phyloP scores from a whole-genome alignment of 2,888 invertebrate genomes.

The Acanthosoma haemorrhoidale region DNA sequence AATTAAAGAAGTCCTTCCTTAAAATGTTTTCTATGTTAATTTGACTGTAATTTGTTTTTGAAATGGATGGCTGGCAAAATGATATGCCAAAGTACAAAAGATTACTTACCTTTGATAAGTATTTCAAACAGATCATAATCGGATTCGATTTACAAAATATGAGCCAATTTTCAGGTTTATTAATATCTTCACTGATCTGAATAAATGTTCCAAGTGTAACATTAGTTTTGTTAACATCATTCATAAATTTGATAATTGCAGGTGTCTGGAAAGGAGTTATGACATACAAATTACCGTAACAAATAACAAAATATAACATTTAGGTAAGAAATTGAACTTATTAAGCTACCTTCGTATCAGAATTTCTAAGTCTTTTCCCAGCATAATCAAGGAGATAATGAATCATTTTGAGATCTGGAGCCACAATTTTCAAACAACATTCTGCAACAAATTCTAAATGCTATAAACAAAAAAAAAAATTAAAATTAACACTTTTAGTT shows the following conservation, averaged over 20 bases:
- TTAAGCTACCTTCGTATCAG: conserved; percentile 37
- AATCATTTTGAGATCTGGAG: conserved; percentile 45
- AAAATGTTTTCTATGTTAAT: no score
- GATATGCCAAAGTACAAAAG: background rate
- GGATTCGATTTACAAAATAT: conserved; percentile 47
- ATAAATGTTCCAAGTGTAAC: conserved; percentile 18
- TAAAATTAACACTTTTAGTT: background rate
- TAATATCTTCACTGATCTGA: conserved; percentile 14
- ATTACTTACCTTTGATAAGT: conserved; percentile 46
- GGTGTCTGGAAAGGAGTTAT: background rate
- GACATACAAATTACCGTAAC: background rate
- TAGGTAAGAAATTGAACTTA: background rate
- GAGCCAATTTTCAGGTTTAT: conserved; percentile 46
- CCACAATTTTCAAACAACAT: conserved; percentile 48
- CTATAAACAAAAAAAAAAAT: conserved; percentile 27
- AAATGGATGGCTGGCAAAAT: no score
- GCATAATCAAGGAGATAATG: conserved; percentile 46
- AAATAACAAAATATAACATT: background rate
- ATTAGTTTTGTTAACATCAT: background rate
- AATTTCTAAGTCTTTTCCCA: conserved; percentile 40
- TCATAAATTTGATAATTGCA: background rate
- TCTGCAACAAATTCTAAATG: conserved; percentile 49
- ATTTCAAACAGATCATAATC: conserved; percentile 46
- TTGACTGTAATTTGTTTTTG: no score
- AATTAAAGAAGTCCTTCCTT: no score